Base-by-base conservation (phyloP, 2,888 invertebrate species). In the Drosophila putrida region DNA sequence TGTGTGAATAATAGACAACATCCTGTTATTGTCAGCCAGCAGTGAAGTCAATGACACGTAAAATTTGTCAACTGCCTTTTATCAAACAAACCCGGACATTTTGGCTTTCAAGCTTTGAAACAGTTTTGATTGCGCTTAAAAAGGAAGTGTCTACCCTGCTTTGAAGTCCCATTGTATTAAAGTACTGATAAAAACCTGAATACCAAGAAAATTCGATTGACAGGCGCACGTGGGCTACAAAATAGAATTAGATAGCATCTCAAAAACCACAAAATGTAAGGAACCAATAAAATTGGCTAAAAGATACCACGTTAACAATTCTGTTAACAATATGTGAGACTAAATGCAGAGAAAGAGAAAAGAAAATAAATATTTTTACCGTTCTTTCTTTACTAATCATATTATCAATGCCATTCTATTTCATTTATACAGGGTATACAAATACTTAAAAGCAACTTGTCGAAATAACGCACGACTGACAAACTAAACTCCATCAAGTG, bases 61-160 rank as follows among this genome's bases (percentile, higher is more conserved):
- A 74, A 87, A 84, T 80, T 86, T 80, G 63, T 77, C 80, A 76
- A 79, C 57, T 71, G 71, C 68, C 55, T 72, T 60, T 46, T 57
- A 9, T 11, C 20, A 49, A 27, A 41, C 9, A 25, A 47, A 13
- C 15, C 44, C n/a, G 38, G 53, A 51, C 20, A 38, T 27, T 41
- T 6, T 36, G 55, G 9, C 28, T 57, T 66, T 33, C 13, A 31
- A 5, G 41, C 36, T 46, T 55, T 39, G n/a, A 38, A 76, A 60
- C 43, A 47, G 20, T 50, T 64, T 58, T 41, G 25, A 49, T 54
- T 71, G 35, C 13, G 33, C 39, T 35, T 3, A 50, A 25, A 62
- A 55, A 55, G 49, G 15, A 55, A 50, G 28, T 38, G 25, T 8
- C 15, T 59, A 5, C 38, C 8, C 6, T 59, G 28, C 35, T 36